Evolutionary conservation across 2,113 vertebrate species (phyloP).

Genomic region (Eonycteris spelaea): DNA sequence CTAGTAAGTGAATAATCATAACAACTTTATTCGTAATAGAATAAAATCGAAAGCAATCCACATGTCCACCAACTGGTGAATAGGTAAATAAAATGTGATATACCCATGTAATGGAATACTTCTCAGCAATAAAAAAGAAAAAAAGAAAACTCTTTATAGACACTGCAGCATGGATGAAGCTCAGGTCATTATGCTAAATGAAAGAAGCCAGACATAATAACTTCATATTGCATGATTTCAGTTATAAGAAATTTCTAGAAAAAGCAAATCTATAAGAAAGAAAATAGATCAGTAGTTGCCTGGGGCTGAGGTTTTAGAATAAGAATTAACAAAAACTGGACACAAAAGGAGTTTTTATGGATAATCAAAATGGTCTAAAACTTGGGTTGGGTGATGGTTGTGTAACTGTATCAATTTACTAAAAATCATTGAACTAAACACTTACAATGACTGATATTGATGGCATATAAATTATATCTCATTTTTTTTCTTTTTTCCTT

Average conservation of each 20-base stretch:
- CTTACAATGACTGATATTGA: neutral
- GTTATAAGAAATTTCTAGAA: neutral
- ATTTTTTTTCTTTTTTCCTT: neutral
- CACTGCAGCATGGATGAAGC: neutral
- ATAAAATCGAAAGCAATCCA: neutral
- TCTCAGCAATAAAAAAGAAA: neutral
- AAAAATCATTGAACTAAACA: neutral
- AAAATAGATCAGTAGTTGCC: neutral
- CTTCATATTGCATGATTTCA: neutral
- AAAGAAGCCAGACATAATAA: neutral
- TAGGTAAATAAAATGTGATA: neutral
- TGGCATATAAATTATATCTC: neutral
- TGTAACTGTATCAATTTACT: neutral
- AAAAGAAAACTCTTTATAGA: neutral
- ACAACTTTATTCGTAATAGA: neutral
- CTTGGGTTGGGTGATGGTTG: neutral
- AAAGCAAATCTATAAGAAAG: neutral
- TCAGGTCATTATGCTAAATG: neutral
- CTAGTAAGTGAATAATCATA: neutral
- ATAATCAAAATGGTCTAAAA: neutral
- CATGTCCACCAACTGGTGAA: neutral
- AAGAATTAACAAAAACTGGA: neutral
- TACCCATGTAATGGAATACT: neutral
- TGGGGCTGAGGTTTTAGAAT: neutral
- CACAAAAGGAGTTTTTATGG: neutral